Evolutionary conservation across 2,888 invertebrate genomes (phyloP).

Genomic region (Yponomeuta sedellus): DNA sequence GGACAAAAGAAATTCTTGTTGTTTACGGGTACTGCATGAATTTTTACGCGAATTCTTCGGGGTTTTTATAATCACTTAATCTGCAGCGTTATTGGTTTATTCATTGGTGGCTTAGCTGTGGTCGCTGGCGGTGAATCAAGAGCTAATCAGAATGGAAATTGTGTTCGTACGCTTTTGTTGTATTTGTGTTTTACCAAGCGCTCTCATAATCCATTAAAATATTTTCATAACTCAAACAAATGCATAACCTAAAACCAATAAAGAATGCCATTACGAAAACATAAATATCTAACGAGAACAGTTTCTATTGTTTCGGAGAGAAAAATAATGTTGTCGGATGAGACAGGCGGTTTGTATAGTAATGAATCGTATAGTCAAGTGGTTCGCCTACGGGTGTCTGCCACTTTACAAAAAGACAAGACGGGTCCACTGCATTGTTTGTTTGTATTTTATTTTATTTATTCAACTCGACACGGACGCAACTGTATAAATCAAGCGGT

Average conservation of each 20-base stretch:
- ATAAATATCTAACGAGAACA: not conserved
- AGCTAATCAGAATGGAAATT: too few species aligned
- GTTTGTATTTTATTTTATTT: slow-evolving; percentile 32
- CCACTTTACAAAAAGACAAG: slow-evolving; percentile 24
- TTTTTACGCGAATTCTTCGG: slow-evolving; percentile 41
- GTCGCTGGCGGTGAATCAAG: slow-evolving; percentile 22
- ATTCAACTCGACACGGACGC: slow-evolving; percentile 30
- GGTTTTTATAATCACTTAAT: slow-evolving; percentile 58
- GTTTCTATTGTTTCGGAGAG: not conserved
- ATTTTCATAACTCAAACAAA: not conserved
- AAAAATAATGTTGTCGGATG: slow-evolving; percentile 15
- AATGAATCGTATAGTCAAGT: slow-evolving; percentile 19
- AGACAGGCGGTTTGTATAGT: slow-evolving; percentile 17
- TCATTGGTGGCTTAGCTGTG: slow-evolving; percentile 33
- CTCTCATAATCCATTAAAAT: not conserved
- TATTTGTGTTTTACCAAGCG: too few species aligned
- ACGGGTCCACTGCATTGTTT: slow-evolving; percentile 21
- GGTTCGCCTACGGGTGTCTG: slow-evolving; percentile 23
- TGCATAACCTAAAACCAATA: not conserved
- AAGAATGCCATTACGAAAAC: not conserved
- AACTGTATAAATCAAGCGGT: slow-evolving; percentile 37
- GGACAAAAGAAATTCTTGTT: slow-evolving; percentile 54
- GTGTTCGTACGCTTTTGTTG: too few species aligned
- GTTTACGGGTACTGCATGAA: slow-evolving; percentile 26
- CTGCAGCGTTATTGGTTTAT: slow-evolving; percentile 36